These are phyloP conservation scores for Synaphobranchus kaupii DNA, from an alignment of 2,797 vertebrate genomes.

Conservation along the genomic window DNA sequence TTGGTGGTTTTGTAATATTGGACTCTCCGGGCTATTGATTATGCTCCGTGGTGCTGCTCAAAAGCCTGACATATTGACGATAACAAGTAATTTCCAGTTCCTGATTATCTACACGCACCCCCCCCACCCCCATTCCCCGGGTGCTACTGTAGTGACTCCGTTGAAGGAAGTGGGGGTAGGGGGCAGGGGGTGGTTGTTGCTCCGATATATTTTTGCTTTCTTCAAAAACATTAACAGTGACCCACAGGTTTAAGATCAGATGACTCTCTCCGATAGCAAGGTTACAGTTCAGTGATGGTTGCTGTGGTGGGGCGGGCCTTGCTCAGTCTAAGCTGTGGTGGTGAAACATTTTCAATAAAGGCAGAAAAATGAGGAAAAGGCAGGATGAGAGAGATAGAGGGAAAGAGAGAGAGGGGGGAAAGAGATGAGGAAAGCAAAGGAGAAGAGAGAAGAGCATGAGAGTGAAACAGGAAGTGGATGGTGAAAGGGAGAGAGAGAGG, in stretches of 20 bases:
- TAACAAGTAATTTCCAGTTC: slow-evolving; percentile 6
- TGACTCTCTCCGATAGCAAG: neutral
- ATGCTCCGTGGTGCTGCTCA: neutral
- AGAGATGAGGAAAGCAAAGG: neutral
- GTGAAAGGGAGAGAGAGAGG: neutral
- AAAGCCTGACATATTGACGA: slow-evolving; percentile 16
- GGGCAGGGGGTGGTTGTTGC: neutral
- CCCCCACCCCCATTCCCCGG: neutral
- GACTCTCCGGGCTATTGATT: slow-evolving; percentile 23
- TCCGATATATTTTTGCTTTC: neutral
- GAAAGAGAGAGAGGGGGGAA: neutral
- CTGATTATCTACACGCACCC: neutral
- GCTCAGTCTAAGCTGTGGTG: neutral
- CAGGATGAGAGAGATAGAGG: neutral
- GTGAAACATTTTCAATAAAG: neutral
- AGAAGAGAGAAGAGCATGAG: neutral
- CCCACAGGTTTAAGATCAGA: neutral
- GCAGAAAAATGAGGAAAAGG: neutral
- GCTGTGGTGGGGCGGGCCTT: neutral
- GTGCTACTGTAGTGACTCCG: neutral
- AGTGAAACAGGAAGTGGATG: neutral
- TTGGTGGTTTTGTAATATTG: slow-evolving; percentile 31
- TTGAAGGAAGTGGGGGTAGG: neutral
- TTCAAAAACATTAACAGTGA: neutral
- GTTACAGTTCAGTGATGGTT: neutral